Percentiles rank a stretch among this genome's conserved stretches.
These are phyloP conservation scores for Orientallactaga bullata DNA, from an alignment of 2,113 vertebrate species.

Conservation along the genomic window DNA sequence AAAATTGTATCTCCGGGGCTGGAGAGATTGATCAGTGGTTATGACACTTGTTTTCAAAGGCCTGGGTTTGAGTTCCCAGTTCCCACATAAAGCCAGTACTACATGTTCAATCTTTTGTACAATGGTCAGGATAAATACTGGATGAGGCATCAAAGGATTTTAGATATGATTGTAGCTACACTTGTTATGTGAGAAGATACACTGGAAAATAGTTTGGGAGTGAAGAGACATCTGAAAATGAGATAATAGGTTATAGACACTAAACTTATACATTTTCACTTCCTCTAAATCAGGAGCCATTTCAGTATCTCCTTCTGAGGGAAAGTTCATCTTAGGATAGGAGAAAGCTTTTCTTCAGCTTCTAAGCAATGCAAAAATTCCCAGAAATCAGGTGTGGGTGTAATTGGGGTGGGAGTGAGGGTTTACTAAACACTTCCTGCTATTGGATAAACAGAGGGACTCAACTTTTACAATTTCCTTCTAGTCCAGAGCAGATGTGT, in stretches of 20 bases:
- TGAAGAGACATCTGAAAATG: not conserved
- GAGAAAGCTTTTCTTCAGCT: not conserved
- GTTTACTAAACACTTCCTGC: not conserved
- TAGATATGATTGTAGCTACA: not conserved
- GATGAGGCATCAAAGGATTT: constrained; percentile 1
- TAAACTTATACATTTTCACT: constrained; percentile 30
- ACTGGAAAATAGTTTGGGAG: not conserved
- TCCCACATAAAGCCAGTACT: not conserved
- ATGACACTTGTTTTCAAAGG: too few relatives aligned
- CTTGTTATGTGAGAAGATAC: not conserved
- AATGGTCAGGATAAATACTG: constrained; percentile 28
- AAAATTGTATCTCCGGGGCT: too few relatives aligned
- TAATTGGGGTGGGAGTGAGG: rapidly evolving
- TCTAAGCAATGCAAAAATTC: not conserved
- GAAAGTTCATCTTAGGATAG: not conserved
- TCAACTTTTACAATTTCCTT: not conserved
- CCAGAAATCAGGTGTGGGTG: not conserved
- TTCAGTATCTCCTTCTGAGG: not conserved
- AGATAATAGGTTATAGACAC: not conserved
- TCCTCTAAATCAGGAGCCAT: constrained; percentile 3
- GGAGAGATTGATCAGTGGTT: too few relatives aligned
- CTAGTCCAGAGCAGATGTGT: not conserved
- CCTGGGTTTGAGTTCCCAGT: too few relatives aligned
- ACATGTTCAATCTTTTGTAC: not conserved
- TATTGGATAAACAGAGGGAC: not conserved